Evolutionary conservation across 2,113 vertebrate genomes (phyloP).

Genomic region (Irena cyanogastra): DNA sequence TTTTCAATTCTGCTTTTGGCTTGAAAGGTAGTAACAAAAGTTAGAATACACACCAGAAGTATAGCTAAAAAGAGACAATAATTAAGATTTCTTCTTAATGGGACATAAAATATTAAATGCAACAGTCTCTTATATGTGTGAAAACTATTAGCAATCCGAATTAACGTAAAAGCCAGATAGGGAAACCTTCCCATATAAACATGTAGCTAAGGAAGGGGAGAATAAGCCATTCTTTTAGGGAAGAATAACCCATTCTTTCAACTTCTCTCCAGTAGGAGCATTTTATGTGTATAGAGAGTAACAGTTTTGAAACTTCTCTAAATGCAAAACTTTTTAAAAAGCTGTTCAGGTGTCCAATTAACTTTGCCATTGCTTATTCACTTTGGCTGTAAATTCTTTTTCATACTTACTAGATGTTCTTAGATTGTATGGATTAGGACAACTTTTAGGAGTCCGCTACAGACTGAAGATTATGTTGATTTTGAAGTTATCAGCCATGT

Average conservation of each 20-base stretch:
- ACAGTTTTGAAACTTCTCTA: background rate
- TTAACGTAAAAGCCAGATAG: background rate
- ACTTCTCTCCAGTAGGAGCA: background rate
- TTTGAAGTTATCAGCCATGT: background rate
- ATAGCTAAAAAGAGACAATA: background rate
- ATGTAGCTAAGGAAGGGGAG: background rate
- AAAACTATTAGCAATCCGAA: background rate
- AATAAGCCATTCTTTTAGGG: background rate
- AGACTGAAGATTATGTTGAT: background rate
- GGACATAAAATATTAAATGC: background rate
- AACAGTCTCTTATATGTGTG: background rate
- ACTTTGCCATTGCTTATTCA: background rate
- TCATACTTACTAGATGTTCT: background rate
- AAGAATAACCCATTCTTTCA: background rate
- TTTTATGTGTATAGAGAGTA: background rate
- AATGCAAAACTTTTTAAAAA: background rate
- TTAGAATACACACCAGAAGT: background rate
- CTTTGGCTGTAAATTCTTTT: background rate
- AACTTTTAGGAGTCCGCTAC: background rate
- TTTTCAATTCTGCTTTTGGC: background rate
- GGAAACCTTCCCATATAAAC: background rate
- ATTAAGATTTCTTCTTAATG: background rate
- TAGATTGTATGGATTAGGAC: background rate
- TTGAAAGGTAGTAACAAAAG: background rate
- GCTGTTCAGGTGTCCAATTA: background rate